Base-by-base conservation (phyloP, 23 tunicate genomes). In the Aplidium turbinatum region DNA sequence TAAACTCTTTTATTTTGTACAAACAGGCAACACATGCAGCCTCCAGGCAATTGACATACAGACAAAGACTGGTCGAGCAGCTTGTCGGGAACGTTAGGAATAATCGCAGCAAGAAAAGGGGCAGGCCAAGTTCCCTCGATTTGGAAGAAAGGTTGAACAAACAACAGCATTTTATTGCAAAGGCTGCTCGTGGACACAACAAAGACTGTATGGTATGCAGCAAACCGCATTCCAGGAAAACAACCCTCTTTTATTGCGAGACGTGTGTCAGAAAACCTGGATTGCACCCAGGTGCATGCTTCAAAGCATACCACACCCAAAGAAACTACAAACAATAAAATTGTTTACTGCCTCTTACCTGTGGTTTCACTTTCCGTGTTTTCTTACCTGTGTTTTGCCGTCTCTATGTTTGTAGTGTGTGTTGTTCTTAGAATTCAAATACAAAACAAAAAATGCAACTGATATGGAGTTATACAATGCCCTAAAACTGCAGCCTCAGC, bases 61-160 rank as follows among this genome's bases (percentile, higher is more conserved):
- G 36, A 62, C 38, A 25, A 31, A 29, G 39, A 32, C 39, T 62
- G 19, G 20, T 62, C 18, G 68, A 29, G 38, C 68, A 62, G 30
- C 68, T 26, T 62, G 39, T 25, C 13, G 68, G 68, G 30, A n/a
- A 62, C 38, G 23, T 62, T 7, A 31, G 36, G 13, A 62, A 62
- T 38, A 62, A 54, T n/a, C 61, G 68, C 11, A 62, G 9, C 35
- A 31, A 11, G 13, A 25, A 29, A 62, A 5, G 35, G 39, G 68
- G 68, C 13, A 62, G 68, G 68, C 68, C 9, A 62, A 62, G 68
- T 62, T 31, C 22, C 6, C 22, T n/a, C 24, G 62, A 55, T 55
- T 13, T 6, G 13, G 62, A n/a, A 18, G 62, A 55, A 32, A 31
- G 36, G 13, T 38, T 62, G 7, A 62, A 62, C 68, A 62, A 62